These are phyloP conservation scores for Thecophora atra DNA, from an alignment of 2,888 invertebrate genomes.

Conservation along the genomic window DNA sequence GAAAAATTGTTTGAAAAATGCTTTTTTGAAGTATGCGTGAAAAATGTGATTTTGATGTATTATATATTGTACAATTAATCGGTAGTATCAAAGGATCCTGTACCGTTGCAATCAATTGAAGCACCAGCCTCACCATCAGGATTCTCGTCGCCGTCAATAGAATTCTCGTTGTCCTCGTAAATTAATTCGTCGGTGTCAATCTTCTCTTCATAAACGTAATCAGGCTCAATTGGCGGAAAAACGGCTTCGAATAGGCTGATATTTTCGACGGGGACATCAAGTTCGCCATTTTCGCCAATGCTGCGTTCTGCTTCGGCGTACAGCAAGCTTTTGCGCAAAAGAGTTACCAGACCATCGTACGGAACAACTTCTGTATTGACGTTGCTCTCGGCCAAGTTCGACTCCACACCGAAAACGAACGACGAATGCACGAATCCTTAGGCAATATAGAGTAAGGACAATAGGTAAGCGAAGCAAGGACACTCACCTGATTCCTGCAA, in stretches of 20 bases:
- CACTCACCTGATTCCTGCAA: constrained; percentile 94
- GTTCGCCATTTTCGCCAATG: constrained; percentile 88
- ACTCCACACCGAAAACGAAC: constrained; percentile 98
- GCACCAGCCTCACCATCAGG: constrained; percentile 40
- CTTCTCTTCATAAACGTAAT: constrained; percentile 57
- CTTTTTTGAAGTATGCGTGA: no score
- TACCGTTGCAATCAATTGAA: constrained; percentile 66
- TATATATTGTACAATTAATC: no score
- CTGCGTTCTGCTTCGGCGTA: constrained; percentile 99
- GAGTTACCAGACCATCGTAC: constrained; percentile 91
- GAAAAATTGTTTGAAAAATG: no score
- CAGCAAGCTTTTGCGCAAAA: constrained; percentile 96
- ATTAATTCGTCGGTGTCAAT: constrained; percentile 56
- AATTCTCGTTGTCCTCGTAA: constrained; percentile 43
- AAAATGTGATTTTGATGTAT: no score
- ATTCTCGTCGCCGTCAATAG: constrained; percentile 44
- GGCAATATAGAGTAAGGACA: constrained; percentile 9
- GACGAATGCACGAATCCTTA: constrained; percentile 98
- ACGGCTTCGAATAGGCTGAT: constrained; percentile 97
- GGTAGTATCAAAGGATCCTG: no score
- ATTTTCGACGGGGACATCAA: constrained; percentile 87
- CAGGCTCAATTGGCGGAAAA: constrained; percentile 78
- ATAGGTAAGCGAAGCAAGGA: constrained; percentile 13
- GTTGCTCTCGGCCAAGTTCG: constrained; percentile 97
- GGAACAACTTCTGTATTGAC: constrained; percentile 98